Evolutionary conservation across 2,888 invertebrate genomes (phyloP).

Genomic region (Dynastes grantii): DNA sequence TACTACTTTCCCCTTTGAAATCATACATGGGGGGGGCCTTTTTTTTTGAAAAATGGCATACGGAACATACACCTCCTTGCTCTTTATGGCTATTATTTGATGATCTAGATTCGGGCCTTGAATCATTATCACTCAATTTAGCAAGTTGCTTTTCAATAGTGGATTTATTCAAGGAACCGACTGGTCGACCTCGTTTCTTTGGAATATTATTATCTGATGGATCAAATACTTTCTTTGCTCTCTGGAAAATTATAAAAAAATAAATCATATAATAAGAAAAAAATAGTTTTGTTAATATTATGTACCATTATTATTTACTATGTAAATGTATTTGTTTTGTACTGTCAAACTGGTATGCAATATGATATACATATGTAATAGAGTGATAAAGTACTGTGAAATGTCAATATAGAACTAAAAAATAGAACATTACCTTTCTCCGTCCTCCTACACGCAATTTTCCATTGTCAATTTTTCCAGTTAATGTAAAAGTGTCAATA

Average conservation of each 20-base stretch:
- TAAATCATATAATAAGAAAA: not conserved
- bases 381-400: slow-evolving; percentile 7
- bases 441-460: slow-evolving; percentile 74
- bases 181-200: slow-evolving; percentile 80
- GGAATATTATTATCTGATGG: slow-evolving; percentile 88
- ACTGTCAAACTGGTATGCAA: slow-evolving; percentile 32
- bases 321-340: slow-evolving; percentile 21
- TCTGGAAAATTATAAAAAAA: slow-evolving; percentile 66
- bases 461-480: slow-evolving; percentile 53
- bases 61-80: slow-evolving; percentile 76
- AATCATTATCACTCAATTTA: slow-evolving; percentile 61
- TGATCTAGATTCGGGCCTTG: slow-evolving; percentile 67
- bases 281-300: too few species aligned
- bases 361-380: not conserved
- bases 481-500: slow-evolving; percentile 58
- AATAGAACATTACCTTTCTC: slow-evolving; percentile 70
- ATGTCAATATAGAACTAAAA: slow-evolving; percentile 14
- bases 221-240: slow-evolving; percentile 89
- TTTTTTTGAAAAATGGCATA: slow-evolving; percentile 76
- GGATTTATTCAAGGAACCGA: slow-evolving; percentile 76
- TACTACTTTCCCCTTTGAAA: slow-evolving; percentile 82
- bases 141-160: slow-evolving; percentile 73
- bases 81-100: slow-evolving; percentile 67
- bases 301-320: slow-evolving; percentile 7
- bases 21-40: slow-evolving; percentile 76